Base-by-base conservation (phyloP, 37 sponge, comb jelly and placozoan species). In the Geodia barretti region DNA sequence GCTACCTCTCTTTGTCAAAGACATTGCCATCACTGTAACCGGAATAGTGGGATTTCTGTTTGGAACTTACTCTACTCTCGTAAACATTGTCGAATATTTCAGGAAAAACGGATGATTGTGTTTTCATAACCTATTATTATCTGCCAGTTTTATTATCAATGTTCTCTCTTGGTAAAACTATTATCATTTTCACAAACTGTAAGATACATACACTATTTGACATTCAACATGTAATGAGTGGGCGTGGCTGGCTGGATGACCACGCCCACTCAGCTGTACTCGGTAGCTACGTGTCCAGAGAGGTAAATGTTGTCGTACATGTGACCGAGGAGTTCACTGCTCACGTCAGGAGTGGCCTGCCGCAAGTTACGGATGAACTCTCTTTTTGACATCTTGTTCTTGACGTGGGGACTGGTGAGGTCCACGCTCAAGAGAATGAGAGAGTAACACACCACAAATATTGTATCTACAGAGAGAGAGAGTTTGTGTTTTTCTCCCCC, bases 311-410 rank as follows among this genome's bases (percentile, higher is more conserved):
- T 94, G 80, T 90, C 91, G 32, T 90, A 94, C 76, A 90, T 75
- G 78, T 94, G 88, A 32, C 91, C 91, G 0, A 94, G 77, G 20
- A 77, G 62, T 30, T 94, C 95, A 47, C 71, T 78, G 24, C 65
- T 68, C 42, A 70, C 4, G 25, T 39, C 82, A 20, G 78, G 64
- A 26, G 84, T 86, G 37, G 89, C 89, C 4, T 72, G 81, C 14
- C 93, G 86, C 21, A 92, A 68, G 70, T 94, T 94, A 0, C 91
- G 71, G 20, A 94, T 94, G 72, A 94, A 94, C 59, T 94, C 95
- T 38, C 95, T 66, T 61, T 94, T 91, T n/a, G 95, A 91, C 95
- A 94, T 94, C 78, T 94, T 94, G 91, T 94, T 94, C 76, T 94
- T 91, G 75, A 91, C 91, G 36, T 84, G 89, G 5, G 91, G 88